A percentile compares a stretch with the other conserved stretches of the same genome.
These are phyloP conservation scores for Sarcoramphus papa DNA, from an alignment of 2,797 vertebrate species.

Conservation along the genomic window DNA sequence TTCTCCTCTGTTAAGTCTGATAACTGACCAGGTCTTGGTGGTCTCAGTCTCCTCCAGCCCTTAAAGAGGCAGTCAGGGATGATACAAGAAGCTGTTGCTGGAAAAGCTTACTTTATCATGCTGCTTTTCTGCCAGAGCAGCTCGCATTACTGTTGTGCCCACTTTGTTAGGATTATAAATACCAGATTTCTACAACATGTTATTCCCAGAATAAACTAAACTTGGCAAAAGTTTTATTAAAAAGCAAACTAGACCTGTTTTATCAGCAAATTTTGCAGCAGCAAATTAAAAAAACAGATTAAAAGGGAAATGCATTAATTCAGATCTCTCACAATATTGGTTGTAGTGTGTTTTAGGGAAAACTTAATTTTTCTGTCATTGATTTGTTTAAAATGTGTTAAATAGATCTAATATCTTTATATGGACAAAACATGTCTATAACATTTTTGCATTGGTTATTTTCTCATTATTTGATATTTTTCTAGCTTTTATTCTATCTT, in stretches of 20 bases:
- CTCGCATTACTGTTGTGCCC: fast-evolving
- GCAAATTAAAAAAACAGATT: neutral
- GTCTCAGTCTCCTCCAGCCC: neutral
- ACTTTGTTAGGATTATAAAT: neutral
- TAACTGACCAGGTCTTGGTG: neutral
- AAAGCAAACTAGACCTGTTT: neutral
- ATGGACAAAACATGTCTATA: neutral
- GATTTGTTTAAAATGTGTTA: neutral
- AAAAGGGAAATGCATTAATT: neutral
- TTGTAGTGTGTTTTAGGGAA: neutral
- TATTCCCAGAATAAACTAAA: neutral
- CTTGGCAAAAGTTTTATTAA: neutral
- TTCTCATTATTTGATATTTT: neutral
- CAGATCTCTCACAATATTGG: neutral
- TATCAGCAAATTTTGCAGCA: neutral
- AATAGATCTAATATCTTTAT: neutral
- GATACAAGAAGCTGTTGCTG: neutral
- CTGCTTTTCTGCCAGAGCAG: neutral
- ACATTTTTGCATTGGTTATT: neutral
- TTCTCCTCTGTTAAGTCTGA: neutral
- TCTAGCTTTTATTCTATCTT: neutral
- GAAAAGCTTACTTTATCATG: neutral
- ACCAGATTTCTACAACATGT: neutral
- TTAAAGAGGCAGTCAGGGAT: neutral
- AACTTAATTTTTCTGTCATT: neutral